Evolutionary conservation across 1,140 invertebrate genomes (phyloP), one percentile per base, ranked within the genome.

Genomic region (Psilanteris sp.): DNA sequence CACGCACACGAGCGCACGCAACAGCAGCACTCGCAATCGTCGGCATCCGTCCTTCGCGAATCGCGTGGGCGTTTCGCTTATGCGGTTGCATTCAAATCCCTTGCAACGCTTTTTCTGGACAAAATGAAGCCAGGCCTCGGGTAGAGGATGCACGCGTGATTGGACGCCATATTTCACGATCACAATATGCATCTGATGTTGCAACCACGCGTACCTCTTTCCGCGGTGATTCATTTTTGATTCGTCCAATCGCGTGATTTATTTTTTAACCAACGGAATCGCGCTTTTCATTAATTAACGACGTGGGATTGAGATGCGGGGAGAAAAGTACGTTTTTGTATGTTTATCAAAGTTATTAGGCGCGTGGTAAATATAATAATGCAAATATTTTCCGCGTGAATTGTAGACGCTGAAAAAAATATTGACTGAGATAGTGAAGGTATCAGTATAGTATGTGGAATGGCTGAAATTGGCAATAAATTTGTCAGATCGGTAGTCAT

Each of bases 121-220:
- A 46, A 57, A 75, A 66, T 27, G 57, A 68, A 46, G 46, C 29
- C 64, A 34, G 36, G 50, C 50, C 66, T 66, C 44, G 46, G 46
- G 31, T 44, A 31, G 26, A 76, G 59, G 46, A 70, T 66, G 59
- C 64, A 48, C 64, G 73, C 64, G 59, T 77, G 66, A 77, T 70
- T 77, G 66, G 59, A 77, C 59, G 64, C 46, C 50, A 70, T 77
- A 77, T 77, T 77, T 70, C 57, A 77, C 54, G 64, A 57, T 71
- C 52, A 64, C 66, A 74, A 54, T 66, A 20, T 61, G 46, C 57
- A 50, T 57, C 41, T 34, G 46, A 57, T 52, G 70, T 59, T 66
- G 44, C 52, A 57, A 70, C 46, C 52, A 44, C 13, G 26, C 29
- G 15, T 29, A 9, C 41, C 34, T 41, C 26, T 31, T 50, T 50